Evolutionary conservation across 2,888 invertebrate genomes (phyloP).

Genomic region (Automeris io): DNA sequence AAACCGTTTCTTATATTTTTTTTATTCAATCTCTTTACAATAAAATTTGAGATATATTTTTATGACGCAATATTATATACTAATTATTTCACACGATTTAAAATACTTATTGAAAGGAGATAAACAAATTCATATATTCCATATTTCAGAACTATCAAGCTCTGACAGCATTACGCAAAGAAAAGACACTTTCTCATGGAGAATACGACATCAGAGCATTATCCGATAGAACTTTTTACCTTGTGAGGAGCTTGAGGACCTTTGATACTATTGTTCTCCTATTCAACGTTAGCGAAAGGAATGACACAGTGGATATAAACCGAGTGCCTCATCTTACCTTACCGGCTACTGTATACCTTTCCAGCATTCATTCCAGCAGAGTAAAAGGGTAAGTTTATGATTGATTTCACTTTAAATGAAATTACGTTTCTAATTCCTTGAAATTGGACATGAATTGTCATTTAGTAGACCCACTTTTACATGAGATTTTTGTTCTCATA

Average conservation of each 20-base stretch:
- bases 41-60: no score
- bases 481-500: no score
- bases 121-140: no score
- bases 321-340: conserved; percentile 29
- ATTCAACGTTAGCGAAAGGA: conserved; percentile 67
- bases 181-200: conserved; percentile 54
- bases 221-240: conserved; percentile 44
- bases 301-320: conserved; percentile 52
- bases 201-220: conserved; percentile 53
- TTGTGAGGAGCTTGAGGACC: conserved; percentile 42
- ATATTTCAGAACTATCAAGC: conserved; percentile 71
- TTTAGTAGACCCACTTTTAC: background rate
- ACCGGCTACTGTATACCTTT: conserved; percentile 36
- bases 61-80: no score
- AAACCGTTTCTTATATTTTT: no score
- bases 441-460: background rate
- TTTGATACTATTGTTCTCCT: conserved; percentile 53
- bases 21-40: no score
- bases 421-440: background rate
- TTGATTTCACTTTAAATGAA: background rate
- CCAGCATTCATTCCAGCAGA: conserved; percentile 47
- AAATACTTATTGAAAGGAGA: no score
- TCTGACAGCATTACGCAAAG: conserved; percentile 65
- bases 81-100: no score
- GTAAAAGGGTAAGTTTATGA: conserved; percentile 39